Evolutionary conservation across 2,888 invertebrate genomes (phyloP).

Genomic region (Clivina fossor): DNA sequence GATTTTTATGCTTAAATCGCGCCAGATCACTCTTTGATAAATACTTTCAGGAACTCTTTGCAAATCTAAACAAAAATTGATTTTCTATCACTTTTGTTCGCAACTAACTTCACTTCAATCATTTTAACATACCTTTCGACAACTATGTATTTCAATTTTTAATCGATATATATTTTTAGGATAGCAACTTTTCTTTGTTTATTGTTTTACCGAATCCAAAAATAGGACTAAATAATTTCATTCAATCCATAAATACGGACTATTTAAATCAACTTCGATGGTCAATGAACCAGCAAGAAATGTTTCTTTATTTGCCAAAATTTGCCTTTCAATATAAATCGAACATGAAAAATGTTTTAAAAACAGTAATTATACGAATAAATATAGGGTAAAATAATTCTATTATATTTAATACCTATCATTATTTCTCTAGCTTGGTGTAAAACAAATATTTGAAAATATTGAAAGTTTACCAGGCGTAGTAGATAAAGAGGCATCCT

Average conservation of each 20-base stretch:
- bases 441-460: conserved; percentile 59
- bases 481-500: conserved; percentile 16
- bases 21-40: too few species aligned
- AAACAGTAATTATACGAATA: conserved; percentile 52
- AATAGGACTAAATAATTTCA: conserved; percentile 55
- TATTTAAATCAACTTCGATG: conserved; percentile 56
- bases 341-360: conserved; percentile 56
- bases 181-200: conserved; percentile 63
- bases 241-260: conserved; percentile 61
- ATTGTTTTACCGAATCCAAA: conserved; percentile 60
- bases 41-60: too few species aligned
- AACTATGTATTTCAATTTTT: too few species aligned
- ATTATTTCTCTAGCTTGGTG: conserved; percentile 58
- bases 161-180: conserved; percentile 53
- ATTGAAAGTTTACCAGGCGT: conserved; percentile 63
- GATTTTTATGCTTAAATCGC: too few species aligned
- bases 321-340: conserved; percentile 61
- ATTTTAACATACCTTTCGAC: too few species aligned
- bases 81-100: too few species aligned
- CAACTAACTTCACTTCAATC: too few species aligned
- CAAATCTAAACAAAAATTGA: too few species aligned
- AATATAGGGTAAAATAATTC: neutral
- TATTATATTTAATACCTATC: conserved; percentile 11
- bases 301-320: conserved; percentile 61
- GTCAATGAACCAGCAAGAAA: conserved; percentile 55